A percentile compares a stretch with the other conserved stretches of the same genome.
Evolutionary conservation across 2,888 invertebrate species (phyloP).

Genomic region (Xanthorhoe designata): DNA sequence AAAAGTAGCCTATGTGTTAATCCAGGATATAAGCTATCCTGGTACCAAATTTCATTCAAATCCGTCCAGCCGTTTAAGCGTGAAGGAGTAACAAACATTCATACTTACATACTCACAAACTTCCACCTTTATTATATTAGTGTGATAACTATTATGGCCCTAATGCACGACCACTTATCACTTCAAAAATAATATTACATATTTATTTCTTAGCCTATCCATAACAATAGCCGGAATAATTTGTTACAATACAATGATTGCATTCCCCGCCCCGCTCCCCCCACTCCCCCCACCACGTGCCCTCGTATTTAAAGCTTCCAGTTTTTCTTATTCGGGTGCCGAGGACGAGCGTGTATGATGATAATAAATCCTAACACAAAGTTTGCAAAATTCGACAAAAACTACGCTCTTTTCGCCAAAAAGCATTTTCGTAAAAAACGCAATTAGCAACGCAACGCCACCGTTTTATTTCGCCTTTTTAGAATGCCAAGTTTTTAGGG

Average conservation of each 20-base stretch:
- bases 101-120: too few species aligned
- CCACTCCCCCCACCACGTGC: constrained; percentile 21
- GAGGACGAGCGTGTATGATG: constrained; percentile 50
- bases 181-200: neutral
- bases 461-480: constrained; percentile 48
- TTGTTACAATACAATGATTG: constrained; percentile 2
- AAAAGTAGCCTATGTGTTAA: too few species aligned
- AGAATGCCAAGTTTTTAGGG: constrained; percentile 37
- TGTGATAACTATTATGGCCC: neutral
- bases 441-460: constrained; percentile 59
- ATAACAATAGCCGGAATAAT: neutral
- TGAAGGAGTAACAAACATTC: too few species aligned
- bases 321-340: constrained; percentile 52
- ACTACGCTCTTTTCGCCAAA: constrained; percentile 45
- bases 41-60: too few species aligned
- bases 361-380: constrained; percentile 64
- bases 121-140: neutral
- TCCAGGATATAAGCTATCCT: too few species aligned
- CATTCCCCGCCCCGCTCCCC: neutral
- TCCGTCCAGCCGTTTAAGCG: too few species aligned
- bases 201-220: neutral
- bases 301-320: constrained; percentile 50
- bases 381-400: constrained; percentile 50
- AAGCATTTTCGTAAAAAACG: constrained; percentile 55
- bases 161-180: neutral